Base-by-base conservation (phyloP, 2,113 vertebrate genomes). In the Plestiodon gilberti region DNA sequence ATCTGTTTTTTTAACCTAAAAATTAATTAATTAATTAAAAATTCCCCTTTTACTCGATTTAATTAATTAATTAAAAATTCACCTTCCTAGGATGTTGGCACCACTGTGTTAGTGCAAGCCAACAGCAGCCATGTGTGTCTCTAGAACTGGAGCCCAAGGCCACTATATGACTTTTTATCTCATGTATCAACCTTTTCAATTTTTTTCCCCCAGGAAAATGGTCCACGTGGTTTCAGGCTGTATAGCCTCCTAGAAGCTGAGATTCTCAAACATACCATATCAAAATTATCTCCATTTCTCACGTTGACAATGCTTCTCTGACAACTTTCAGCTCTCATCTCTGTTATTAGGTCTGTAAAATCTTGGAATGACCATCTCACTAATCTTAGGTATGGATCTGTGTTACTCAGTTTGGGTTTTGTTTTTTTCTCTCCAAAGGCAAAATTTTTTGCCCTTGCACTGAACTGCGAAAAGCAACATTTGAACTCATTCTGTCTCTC, bases 311-410 rank as follows among this genome's bases (percentile, higher is more conserved):
- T 91, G 89, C 65, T 90, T 59, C 3, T 18, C 35, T 86, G 81
- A 89, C 89, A 90, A 86, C 43, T 82, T 35, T 86, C 88, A 89
- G 75, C 52, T 43, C 73, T 59, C n/a, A 13, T 92, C 70, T 55
- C 9, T 82, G 67, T 80, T 90, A 78, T 90, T 86, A 89, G 48
- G 43, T 86, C 65, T 65, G 13, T 17, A 62, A 52, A 38, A 57
- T 85, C 87, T 79, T 91, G n/a, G 77, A 89, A 86, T 89, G 83
- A 77, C 81, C 38, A 83, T 95, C 62, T 70, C 38, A 73, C 43
- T 88, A 90, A 90, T 76, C 52, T 77, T 40, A 18, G 81, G 17
- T 82, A 25, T 85, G 67, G 40, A 40, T 90, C 88, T 91, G 35
- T 88, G 38, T 67, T 55, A 71, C 90, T 92, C 70, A 55, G 43